Base-by-base conservation (phyloP, 2,113 vertebrate species). In the Globicephala melas region DNA sequence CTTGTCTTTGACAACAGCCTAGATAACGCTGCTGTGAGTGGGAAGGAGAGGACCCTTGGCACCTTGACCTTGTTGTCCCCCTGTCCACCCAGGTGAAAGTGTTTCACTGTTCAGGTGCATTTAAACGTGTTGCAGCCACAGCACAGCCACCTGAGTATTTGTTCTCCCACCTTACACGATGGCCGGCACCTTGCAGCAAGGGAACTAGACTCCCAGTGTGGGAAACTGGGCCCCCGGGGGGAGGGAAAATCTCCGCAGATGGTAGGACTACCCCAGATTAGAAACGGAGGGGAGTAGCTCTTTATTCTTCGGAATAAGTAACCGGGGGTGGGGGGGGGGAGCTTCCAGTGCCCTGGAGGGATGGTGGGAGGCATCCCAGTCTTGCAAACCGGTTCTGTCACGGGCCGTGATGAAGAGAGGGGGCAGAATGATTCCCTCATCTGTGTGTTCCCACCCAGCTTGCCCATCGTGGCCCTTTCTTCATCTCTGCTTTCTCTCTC, bases 361-460 rank as follows among this genome's bases (percentile, higher is more conserved):
- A 2, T 0, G 20, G 31, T 26, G 18, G 81, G 63, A 67, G 65
- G 28, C 23, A n/a, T 5, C 20, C 9, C 15, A 5, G 33, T 8
- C 31, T 47, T 11, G 63, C 65, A 58, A 58, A 79, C 71, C 8
- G 6, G 0, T 6, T 58, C 33, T 44, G 55, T 70, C 31, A 14
- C 1, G 4, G 0, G 4, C 38, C 2, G 0, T 15, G 4, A 25
- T 20, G 15, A 18, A 25, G 31, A 21, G 58, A 8, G 15, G 25
- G 1, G 3, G 33, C 4, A 23, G n/a, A n/a, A 17, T 13, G 15
- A 23, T 23, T 17, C 38, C 55, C 58, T 2, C 2, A 41, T 44
- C 60, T 13, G 6, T 0, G 23, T 17, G 76, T 17, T 76, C 23
- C 33, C 1, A 2, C 18, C 68, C 8, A 5, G 12, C 5, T 5